Conservation (phyloP, 2,797 vertebrate genomes). For the Morelia viridis region DNA sequence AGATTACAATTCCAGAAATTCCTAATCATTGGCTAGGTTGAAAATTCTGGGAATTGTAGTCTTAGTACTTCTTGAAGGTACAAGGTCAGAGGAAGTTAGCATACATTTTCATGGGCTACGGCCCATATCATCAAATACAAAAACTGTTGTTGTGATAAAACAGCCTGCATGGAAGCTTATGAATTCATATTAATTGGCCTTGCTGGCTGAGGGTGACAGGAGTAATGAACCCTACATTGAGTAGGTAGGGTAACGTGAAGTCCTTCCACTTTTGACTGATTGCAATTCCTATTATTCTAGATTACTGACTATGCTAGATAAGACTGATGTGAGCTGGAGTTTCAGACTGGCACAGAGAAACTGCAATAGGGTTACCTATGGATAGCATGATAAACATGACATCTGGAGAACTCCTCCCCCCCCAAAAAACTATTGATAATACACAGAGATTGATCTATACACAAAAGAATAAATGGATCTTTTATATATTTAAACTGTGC, state of each 20-base stretch:
- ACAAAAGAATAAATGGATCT: background rate
- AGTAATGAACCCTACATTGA: background rate
- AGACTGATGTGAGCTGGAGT: background rate
- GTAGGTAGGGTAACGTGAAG: background rate
- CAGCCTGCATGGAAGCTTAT: background rate
- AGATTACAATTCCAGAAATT: background rate
- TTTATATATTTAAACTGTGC: background rate
- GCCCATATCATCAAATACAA: background rate
- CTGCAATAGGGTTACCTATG: background rate
- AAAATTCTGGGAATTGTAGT: background rate
- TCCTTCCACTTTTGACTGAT: background rate
- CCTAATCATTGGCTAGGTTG: background rate
- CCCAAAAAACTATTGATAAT: background rate
- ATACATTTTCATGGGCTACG: background rate
- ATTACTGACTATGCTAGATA: background rate
- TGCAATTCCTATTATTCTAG: background rate
- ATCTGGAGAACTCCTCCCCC: background rate
- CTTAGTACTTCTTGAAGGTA: background rate
- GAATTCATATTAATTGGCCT: background rate
- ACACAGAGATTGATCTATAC: background rate
- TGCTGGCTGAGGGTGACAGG: background rate
- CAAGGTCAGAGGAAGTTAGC: background rate
- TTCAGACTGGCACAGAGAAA: background rate
- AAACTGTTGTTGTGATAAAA: background rate
- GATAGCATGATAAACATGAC: background rate